Evolutionary conservation across 2,113 vertebrate genomes (phyloP).

Genomic region (Agelaius phoeniceus): DNA sequence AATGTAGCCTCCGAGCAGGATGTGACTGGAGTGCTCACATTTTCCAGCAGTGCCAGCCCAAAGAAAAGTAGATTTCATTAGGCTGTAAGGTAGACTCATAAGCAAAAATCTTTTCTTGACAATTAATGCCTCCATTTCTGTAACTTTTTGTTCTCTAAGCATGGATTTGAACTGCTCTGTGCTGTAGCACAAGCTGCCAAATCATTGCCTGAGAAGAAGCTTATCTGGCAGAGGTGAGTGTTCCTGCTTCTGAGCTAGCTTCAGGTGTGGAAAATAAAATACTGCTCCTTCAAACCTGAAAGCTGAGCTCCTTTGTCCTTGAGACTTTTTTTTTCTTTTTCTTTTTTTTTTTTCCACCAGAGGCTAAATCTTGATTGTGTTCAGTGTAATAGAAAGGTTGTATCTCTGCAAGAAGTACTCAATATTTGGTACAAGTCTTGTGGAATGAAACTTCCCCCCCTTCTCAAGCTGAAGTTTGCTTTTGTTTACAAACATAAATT

Average conservation of each 20-base stretch:
- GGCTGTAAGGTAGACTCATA: not conserved
- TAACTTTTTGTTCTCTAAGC: not conserved
- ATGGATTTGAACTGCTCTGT: not conserved
- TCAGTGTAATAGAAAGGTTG: not conserved
- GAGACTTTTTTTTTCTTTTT: accelerated
- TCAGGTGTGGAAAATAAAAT: not conserved
- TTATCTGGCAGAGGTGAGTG: not conserved
- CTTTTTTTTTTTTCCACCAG: accelerated
- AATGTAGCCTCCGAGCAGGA: not conserved
- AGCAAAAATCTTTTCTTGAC: not conserved
- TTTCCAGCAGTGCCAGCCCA: not conserved
- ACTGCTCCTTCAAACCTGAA: not conserved
- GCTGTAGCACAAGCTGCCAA: not conserved
- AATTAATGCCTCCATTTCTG: not conserved
- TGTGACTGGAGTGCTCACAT: not conserved
- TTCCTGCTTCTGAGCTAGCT: not conserved
- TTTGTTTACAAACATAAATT: not conserved
- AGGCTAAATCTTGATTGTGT: not conserved
- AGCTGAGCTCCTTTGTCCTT: not conserved
- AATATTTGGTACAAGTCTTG: not conserved
- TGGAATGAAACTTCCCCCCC: not conserved
- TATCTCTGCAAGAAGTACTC: not conserved
- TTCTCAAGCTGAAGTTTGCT: not conserved
- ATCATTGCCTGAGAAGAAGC: not conserved
- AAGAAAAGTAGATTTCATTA: not conserved